Conservation (phyloP, 2,888 invertebrate genomes). For the Alentia gelatinosa region DNA sequence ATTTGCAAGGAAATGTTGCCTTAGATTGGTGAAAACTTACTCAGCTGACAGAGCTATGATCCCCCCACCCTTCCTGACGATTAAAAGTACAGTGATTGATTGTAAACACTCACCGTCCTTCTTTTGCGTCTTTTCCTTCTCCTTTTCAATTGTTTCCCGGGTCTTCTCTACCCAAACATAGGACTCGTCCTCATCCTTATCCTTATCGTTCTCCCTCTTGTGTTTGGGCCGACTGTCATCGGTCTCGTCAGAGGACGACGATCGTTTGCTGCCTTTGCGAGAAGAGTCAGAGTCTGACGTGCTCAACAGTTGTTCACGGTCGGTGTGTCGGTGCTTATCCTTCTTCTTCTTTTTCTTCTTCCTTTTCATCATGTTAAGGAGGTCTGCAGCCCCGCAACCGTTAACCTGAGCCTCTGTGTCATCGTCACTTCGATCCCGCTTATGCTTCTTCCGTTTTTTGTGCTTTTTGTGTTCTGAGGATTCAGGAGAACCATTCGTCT, state of each 20-base stretch:
- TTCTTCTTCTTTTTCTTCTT: slow-evolving; percentile 58
- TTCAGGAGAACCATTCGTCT: not conserved
- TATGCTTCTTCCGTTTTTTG: slow-evolving; percentile 70
- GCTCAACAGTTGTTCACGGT: slow-evolving; percentile 25
- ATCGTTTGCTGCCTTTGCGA: not conserved
- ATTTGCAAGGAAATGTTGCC: no score
- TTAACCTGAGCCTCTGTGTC: slow-evolving; percentile 39
- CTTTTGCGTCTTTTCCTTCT: slow-evolving; percentile 28
- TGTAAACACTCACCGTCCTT: not conserved
- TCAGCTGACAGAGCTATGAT: no score
- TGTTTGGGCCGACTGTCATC: not conserved
- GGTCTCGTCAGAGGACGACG: slow-evolving; percentile 17
- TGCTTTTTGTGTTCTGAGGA: slow-evolving; percentile 67
- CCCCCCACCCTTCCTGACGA: no score
- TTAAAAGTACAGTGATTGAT: no score
- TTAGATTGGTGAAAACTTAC: no score
- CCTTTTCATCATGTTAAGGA: slow-evolving; percentile 26
- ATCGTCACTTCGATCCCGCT: slow-evolving; percentile 62
- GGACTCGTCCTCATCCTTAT: slow-evolving; percentile 56
- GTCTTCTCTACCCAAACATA: slow-evolving; percentile 80
- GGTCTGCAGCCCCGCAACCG: slow-evolving; percentile 15
- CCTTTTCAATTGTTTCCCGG: slow-evolving; percentile 72
- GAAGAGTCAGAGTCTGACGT: slow-evolving; percentile 32
- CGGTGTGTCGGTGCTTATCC: slow-evolving; percentile 58
- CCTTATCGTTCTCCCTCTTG: not conserved